Evolutionary conservation across 1,140 invertebrate species (phyloP), one percentile per base, ranked within the genome.

Genomic region (Drosophila serrata): DNA sequence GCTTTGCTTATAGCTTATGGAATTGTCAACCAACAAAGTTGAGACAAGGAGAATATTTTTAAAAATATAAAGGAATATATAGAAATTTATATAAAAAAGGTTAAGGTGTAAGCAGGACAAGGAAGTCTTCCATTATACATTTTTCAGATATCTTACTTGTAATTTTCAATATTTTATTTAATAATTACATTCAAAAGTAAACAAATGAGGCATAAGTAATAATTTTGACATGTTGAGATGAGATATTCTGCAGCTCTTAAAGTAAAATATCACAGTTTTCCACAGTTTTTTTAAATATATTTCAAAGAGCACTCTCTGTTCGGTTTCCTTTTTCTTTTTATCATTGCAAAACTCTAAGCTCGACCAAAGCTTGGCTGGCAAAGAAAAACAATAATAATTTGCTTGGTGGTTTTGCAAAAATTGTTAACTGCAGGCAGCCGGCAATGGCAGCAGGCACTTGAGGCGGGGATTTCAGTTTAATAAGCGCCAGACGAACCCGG

Each of bases 391-490:
- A 84, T 80, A 74, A 84, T 69, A 81, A 69, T 72, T 87, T 76
- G 64, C 63, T 69, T 45, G 69, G 68, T 27, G 67, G 84, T 57
- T 57, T 81, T 64, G 64, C 68, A 67, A 84, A 85, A 86, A 79
- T 76, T 76, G 51, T 88, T 68, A 81, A 81, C 64, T 85, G 76
- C 90, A 90, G 51, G 51, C 51, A 55, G 19, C 13, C 55, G 45
- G 62, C 46, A 75, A 69, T 55, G 78, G 62, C 69, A 81, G 63
- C 69, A 81, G 56, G 46, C 76, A 79, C 53, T 85, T 81, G 81
- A 85, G 59, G 56, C 60, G 59, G 69, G 84, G 84, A 82, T 92
- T 92, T 92, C 62, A 88, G 74, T 92, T 88, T 92, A 92, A 92
- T 92, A 92, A 91, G 84, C 81, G 77, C 58, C 85, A 86, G 77